Evolutionary conservation across 1,140 invertebrate genomes (phyloP), one percentile per base, ranked within the genome.

Genomic region (Drosophila varians): DNA sequence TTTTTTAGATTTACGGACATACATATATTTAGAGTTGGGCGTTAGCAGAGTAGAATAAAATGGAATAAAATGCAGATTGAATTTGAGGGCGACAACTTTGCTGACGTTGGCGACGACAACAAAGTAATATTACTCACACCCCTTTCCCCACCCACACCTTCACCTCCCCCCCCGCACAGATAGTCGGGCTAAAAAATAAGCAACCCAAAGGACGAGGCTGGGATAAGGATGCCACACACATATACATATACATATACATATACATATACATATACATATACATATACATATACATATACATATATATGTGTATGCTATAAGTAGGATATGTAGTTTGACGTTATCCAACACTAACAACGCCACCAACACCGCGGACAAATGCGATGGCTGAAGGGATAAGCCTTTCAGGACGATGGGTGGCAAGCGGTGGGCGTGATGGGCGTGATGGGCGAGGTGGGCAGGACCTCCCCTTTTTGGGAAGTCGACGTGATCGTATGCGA

Each of bases 401-500:
- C 28, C 47, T 34, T 34, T 31, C 12, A 8, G 34, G 31, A 23
- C 28, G 51, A n/a, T 11, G 56, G 18, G 7, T 18, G 23, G 28
- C 25, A 31, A 34, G 11, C 19, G 9, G 4, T 16, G 19, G 42
- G 18, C 23, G 14, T 23, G 31, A 31, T 19, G 28, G 19, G 2
- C 19, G 14, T 23, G 31, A 31, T 19, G 28, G 19, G 2, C 19
- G n/a, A n/a, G n/a, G n/a, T 18, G 54, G 19, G 21, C n/a, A n/a
- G 6, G 16, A 16, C n/a, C n/a, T 3, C 28, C 28, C 9, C 28
- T 11, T 28, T 7, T 8, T 8, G 7, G 14, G 46, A 56, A 69
- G 51, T 65, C 76, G 80, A 86, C 82, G 80, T 86, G 80, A 86
- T 84, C 76, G 80, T 61, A 75, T 79, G 80, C 76, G 79, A 86